Conservation (phyloP, 2,797 vertebrate species). For the Sebastes melanostomus region DNA sequence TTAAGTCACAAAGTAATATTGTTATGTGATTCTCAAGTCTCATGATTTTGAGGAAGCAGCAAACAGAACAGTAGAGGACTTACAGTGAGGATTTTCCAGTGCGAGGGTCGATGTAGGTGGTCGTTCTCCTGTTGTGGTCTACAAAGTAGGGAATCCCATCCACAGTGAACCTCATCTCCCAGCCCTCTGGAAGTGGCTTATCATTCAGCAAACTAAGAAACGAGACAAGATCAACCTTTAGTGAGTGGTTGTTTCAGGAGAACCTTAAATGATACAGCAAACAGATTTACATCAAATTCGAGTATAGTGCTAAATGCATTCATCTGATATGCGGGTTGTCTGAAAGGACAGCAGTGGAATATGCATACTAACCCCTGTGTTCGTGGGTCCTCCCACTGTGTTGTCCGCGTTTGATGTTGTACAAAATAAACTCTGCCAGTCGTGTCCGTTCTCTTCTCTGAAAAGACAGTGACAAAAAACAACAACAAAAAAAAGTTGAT, state of each 20-base stretch:
- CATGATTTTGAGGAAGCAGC: not conserved
- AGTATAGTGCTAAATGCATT: not conserved
- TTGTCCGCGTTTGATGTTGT: conserved; percentile 94
- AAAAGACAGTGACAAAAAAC: conserved; percentile 2
- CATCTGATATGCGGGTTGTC: not conserved
- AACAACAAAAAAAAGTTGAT: not conserved
- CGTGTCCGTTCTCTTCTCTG: conserved; percentile 94
- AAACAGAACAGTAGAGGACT: conserved; percentile 54
- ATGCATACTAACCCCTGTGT: conserved; percentile 89
- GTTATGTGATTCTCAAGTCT: not conserved
- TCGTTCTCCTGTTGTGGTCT: conserved; percentile 96
- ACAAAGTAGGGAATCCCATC: conserved; percentile 98
- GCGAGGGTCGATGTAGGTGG: conserved; percentile 97
- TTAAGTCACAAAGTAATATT: not conserved
- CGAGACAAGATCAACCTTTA: not conserved
- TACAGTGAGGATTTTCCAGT: conserved; percentile 98
- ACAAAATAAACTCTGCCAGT: conserved; percentile 98
- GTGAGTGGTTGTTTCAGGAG: not conserved
- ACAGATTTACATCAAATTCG: not conserved
- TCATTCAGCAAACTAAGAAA: conserved; percentile 91
- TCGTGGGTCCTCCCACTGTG: conserved; percentile 98
- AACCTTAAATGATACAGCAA: not conserved
- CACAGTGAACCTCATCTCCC: conserved; percentile 99
- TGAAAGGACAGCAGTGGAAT: not conserved
- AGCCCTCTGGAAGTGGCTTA: conserved; percentile 97